These are phyloP conservation scores for Melanotus villosus DNA, from an alignment of 2,888 invertebrate genomes.

Conservation along the genomic window DNA sequence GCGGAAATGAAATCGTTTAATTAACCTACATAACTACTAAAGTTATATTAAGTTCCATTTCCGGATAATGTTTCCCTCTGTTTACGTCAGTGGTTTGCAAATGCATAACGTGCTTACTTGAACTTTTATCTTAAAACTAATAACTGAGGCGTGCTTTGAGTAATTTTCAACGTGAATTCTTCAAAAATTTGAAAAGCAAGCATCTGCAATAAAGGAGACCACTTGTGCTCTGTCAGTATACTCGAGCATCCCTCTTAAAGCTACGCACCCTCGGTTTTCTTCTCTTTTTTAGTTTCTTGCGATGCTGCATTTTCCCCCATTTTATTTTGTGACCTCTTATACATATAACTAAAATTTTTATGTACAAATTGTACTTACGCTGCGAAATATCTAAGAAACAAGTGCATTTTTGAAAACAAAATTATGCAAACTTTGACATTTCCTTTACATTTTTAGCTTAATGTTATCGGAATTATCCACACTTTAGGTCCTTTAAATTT, in stretches of 20 bases:
- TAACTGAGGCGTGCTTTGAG: background rate
- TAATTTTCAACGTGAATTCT: background rate
- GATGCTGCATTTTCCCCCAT: background rate
- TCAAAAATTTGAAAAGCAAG: slow-evolving; percentile 21
- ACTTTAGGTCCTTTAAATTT: too few species aligned
- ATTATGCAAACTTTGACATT: too few species aligned
- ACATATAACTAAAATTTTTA: background rate
- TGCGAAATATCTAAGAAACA: too few species aligned
- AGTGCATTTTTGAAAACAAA: too few species aligned
- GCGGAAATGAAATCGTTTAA: too few species aligned
- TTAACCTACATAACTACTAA: too few species aligned
- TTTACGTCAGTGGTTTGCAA: background rate
- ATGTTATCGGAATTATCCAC: too few species aligned
- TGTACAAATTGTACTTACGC: background rate
- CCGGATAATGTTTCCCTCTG: background rate
- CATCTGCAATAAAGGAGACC: background rate
- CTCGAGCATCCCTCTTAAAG: slow-evolving; percentile 7
- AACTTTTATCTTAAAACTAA: background rate
- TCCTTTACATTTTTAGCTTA: too few species aligned
- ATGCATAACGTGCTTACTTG: too few species aligned
- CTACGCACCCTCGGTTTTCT: background rate
- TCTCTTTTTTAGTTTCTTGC: background rate
- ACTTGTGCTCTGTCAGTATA: background rate
- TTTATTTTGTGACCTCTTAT: too few species aligned
- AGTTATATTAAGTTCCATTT: too few species aligned